Conservation (phyloP, 2,797 vertebrate genomes). For the Rhinella marina region DNA sequence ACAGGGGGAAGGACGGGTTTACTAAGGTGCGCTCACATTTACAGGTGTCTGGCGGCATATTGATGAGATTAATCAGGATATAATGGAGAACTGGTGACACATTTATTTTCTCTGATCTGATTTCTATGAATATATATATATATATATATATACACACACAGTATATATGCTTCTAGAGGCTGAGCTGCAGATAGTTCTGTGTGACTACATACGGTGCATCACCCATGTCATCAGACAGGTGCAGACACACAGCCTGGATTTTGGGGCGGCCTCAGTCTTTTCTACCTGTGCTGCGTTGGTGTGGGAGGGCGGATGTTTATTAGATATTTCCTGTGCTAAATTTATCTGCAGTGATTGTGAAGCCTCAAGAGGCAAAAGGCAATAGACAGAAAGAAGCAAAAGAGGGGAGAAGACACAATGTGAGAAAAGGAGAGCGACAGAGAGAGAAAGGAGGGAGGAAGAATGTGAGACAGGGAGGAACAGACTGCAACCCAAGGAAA, state of each 20-base stretch:
- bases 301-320: constrained; percentile 54
- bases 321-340: constrained; percentile 60
- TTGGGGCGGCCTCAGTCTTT: background rate
- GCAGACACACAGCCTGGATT: background rate
- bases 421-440: background rate
- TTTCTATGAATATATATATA: background rate
- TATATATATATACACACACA: background rate
- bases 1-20: background rate
- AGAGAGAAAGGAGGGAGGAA: background rate
- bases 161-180: background rate
- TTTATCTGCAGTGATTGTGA: constrained; percentile 60
- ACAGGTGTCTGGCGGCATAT: background rate
- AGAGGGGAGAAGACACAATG: constrained; percentile 5
- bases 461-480: no score
- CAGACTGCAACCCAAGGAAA: background rate
- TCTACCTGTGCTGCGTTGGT: constrained; percentile 36
- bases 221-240: background rate
- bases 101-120: background rate
- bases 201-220: background rate
- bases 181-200: background rate
- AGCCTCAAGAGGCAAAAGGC: constrained; percentile 45
- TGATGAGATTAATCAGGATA: background rate
- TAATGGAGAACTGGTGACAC: background rate
- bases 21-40: constrained; percentile 19
- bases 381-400: constrained; percentile 18